These are phyloP conservation scores for Dipodomys spectabilis DNA, from an alignment of 2,113 vertebrate species.

Conservation along the genomic window DNA sequence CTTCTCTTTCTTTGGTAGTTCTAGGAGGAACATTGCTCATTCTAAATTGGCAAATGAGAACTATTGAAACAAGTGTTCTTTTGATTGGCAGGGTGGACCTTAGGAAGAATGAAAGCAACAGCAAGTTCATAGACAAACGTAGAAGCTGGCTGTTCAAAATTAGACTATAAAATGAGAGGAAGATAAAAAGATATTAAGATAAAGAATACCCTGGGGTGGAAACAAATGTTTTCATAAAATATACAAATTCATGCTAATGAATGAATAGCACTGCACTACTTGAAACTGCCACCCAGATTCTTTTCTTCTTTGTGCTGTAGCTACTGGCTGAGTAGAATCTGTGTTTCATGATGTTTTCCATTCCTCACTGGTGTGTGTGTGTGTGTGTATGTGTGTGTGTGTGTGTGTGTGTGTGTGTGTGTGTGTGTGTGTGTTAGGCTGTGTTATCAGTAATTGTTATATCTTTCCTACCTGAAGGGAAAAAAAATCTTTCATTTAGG, in stretches of 20 bases:
- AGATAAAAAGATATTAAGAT: background rate
- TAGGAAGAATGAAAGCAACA: background rate
- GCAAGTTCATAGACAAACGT: constrained; percentile 4
- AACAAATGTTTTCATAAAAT: background rate
- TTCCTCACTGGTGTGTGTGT: background rate
- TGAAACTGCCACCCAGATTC: background rate
- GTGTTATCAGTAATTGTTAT: constrained; percentile 13
- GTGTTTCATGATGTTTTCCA: background rate
- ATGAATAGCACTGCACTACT: background rate
- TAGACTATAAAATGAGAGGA: background rate
- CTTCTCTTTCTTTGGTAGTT: constrained; percentile 34
- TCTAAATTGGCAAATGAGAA: background rate
- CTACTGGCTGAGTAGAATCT: background rate
- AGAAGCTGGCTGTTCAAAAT: constrained; percentile 48
- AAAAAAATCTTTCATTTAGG: constrained; percentile 55
- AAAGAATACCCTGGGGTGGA: constrained; percentile 33
- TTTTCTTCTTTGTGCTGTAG: background rate
- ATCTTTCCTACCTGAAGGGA: background rate
- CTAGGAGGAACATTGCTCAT: background rate
- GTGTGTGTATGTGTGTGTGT: background rate
- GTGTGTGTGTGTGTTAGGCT: background rate
- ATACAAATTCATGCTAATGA: background rate
- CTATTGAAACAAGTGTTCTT: background rate
- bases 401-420: background rate
- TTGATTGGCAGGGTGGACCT: background rate